Percentiles rank a stretch among this genome's conserved stretches.
phyloP scores from a whole-genome alignment of 2,888 invertebrate genomes.

The Matsumyia berberina region DNA sequence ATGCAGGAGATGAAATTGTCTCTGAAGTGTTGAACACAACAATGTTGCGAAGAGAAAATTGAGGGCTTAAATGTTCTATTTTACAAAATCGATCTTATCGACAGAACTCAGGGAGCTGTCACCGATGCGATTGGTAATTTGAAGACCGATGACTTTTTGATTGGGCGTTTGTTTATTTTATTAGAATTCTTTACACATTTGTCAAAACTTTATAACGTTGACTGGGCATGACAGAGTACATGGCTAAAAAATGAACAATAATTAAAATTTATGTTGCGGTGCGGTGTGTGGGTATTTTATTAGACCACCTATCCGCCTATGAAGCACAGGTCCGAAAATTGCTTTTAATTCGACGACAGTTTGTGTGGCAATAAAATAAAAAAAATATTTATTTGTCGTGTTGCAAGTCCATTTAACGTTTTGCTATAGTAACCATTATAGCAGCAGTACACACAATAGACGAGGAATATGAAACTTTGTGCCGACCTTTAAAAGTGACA shows the following conservation, averaged over 20 bases:
- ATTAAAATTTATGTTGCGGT: constrained; percentile 14
- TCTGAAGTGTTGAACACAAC: too few species aligned
- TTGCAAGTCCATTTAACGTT: neutral
- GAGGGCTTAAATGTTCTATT: too few species aligned
- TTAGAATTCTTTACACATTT: too few species aligned
- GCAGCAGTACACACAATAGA: constrained; percentile 38
- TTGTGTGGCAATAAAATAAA: constrained; percentile 17
- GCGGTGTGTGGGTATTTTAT: neutral
- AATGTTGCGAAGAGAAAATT: too few species aligned
- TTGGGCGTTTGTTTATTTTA: too few species aligned
- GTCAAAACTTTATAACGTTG: too few species aligned
- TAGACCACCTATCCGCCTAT: constrained; percentile 11
- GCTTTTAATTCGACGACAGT: constrained; percentile 34
- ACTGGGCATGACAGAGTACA: neutral
- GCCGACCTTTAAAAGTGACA: constrained; percentile 60
- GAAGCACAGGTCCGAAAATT: constrained; percentile 2
- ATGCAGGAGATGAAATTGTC: too few species aligned
- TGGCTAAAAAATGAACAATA: neutral
- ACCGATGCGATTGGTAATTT: too few species aligned
- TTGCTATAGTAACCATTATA: neutral
- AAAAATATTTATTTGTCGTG: constrained; percentile 10
- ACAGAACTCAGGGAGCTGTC: too few species aligned
- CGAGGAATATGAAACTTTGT: constrained; percentile 44
- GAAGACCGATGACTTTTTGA: too few species aligned
- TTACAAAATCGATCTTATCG: too few species aligned